Base-by-base conservation (phyloP, 2,113 vertebrate species). In the Psittacula cyanocephala region DNA sequence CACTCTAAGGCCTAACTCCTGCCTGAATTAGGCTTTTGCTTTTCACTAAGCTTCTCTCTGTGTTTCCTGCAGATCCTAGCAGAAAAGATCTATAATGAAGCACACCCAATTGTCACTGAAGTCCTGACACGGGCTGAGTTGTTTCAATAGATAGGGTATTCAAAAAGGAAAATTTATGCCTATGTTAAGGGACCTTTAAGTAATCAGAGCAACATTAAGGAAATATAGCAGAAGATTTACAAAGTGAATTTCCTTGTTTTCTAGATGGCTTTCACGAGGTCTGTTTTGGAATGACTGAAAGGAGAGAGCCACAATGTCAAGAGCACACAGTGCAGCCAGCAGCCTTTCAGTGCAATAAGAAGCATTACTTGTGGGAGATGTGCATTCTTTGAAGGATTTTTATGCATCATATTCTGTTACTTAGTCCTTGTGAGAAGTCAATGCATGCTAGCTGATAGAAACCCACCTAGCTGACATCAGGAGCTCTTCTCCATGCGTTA, bases 11-110 rank as follows among this genome's bases (percentile, higher is more conserved):
- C 72, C 64, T 57, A 63, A 63, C 43, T 55, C 68, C 65, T 69
- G 39, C 41, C 79, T 95, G 80, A 95, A 94, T 88, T 44, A 95
- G 72, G 50, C 72, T 90, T 63, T 91, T 92, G 46, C 72, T 89
- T 60, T 92, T 92, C 80, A 84, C 72, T 63, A 43, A 74, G 60
- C 64, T 67, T 28, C 49, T 70, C 88, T 37, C 41, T 35, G 41
- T 53, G 68, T 46, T 77, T 93, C 86, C 88, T 63, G 64, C 2
- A 13, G 91, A 88, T 69, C 25, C 57, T 44, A 80, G 75, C 44
- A 89, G 75, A 64, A 93, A 78, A 81, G 47, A 11, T 62, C 18
- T 50, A 41, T 20, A 91, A 82, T 23, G 76, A 93, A 95, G 53
- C 71, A 86, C 53, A 52, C 37, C 6, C 2, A 70, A 29, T 46